Conservation (phyloP, 2,888 invertebrate species). For the Pachymerium ferrugineum region DNA sequence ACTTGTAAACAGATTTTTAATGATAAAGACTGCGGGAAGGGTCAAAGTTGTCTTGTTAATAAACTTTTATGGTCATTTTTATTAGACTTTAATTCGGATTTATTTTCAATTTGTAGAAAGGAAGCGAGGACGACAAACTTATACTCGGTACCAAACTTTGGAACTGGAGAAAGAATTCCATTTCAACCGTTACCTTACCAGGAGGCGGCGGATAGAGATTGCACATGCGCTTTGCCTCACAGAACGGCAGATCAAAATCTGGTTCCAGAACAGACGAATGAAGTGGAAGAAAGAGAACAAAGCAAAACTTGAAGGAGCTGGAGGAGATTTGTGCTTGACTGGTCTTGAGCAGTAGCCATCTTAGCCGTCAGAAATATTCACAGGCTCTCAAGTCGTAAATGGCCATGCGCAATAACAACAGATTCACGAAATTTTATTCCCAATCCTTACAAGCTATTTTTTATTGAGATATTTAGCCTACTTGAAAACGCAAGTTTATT, state of each 20-base stretch:
- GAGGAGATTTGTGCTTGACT: slow-evolving; percentile 33
- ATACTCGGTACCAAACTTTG: slow-evolving; percentile 45
- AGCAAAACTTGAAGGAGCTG: slow-evolving; percentile 58
- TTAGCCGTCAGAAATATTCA: slow-evolving; percentile 29
- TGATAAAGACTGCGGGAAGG: neutral
- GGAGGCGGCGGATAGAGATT: slow-evolving; percentile 93
- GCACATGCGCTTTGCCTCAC: slow-evolving; percentile 94
- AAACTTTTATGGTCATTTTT: neutral
- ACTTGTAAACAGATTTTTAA: neutral
- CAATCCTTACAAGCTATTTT: slow-evolving; percentile 16
- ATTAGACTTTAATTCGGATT: neutral
- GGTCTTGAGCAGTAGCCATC: slow-evolving; percentile 33
- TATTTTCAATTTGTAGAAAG: slow-evolving; percentile 30
- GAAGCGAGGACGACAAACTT: slow-evolving; percentile 48
- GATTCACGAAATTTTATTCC: slow-evolving; percentile 14
- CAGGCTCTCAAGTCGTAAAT: slow-evolving; percentile 23
- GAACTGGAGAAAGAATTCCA: slow-evolving; percentile 48
- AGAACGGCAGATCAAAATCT: slow-evolving; percentile 94
- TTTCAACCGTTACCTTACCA: slow-evolving; percentile 91
- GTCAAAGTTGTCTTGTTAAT: neutral
- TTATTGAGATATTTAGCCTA: neutral
- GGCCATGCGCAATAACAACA: slow-evolving; percentile 23
- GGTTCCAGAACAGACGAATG: slow-evolving; percentile 97
- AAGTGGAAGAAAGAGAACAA: slow-evolving; percentile 99
- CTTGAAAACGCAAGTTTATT: neutral